Conservation (phyloP, 2,888 invertebrate genomes). For the Panorpa germanica region DNA sequence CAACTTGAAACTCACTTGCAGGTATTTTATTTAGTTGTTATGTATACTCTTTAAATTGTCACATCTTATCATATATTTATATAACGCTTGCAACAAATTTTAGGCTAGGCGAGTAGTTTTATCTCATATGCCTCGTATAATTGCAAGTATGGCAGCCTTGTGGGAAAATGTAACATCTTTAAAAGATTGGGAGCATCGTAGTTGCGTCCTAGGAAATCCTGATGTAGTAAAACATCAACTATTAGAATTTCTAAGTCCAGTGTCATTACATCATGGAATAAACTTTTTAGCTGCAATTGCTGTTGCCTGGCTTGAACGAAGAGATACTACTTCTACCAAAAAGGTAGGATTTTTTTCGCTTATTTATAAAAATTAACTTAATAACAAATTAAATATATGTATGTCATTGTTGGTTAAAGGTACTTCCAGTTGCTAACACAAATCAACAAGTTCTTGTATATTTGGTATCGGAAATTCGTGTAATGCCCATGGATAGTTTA, state of each 20-base stretch:
- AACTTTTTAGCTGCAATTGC: slow-evolving; percentile 68
- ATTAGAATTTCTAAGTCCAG: slow-evolving; percentile 65
- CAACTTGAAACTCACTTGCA: no score
- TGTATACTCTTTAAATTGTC: no score
- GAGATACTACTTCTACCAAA: no score
- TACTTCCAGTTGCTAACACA: not conserved
- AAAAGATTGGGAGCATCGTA: slow-evolving; percentile 27
- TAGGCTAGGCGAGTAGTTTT: slow-evolving; percentile 54
- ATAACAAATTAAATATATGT: slow-evolving; percentile 21
- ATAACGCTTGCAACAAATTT: slow-evolving; percentile 17
- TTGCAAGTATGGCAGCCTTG: slow-evolving; percentile 56
- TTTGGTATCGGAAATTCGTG: slow-evolving; percentile 58
- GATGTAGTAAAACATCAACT: slow-evolving; percentile 59
- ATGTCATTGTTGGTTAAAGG: slow-evolving; percentile 13
- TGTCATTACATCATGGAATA: slow-evolving; percentile 63
- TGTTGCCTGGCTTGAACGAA: slow-evolving; percentile 66
- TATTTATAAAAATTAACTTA: slow-evolving; percentile 14
- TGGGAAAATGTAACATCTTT: slow-evolving; percentile 47
- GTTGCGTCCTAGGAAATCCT: slow-evolving; percentile 33
- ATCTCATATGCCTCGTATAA: slow-evolving; percentile 60
- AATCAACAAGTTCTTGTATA: slow-evolving; percentile 34
- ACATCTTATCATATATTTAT: slow-evolving; percentile 20
- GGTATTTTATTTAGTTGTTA: no score
- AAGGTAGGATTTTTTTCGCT: slow-evolving; percentile 13
- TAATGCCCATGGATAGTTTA: slow-evolving; percentile 67